Evolutionary conservation across 1,140 invertebrate genomes (phyloP).

Genomic region (Bombus haemorrhoidalis): DNA sequence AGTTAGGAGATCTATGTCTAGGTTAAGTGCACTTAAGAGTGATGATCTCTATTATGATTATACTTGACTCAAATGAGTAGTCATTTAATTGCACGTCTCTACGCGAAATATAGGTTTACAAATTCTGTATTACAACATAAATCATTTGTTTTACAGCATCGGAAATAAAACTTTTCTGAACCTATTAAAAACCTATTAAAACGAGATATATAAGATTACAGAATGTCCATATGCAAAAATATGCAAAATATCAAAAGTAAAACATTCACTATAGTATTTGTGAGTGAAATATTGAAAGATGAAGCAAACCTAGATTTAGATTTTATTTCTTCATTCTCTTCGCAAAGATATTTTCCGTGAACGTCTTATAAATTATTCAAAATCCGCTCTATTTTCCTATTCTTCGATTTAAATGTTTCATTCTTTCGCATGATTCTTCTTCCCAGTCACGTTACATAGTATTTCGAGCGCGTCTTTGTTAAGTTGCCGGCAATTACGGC

Average conservation of each 20-base stretch:
- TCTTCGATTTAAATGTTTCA: not conserved
- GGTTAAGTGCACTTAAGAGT: not conserved
- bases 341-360: not conserved
- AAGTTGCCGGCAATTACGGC: slow-evolving; percentile 10
- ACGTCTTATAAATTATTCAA: not conserved
- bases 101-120: not conserved
- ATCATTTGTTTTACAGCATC: not conserved
- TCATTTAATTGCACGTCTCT: not conserved
- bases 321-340: not conserved
- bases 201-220: no score
- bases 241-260: not conserved
- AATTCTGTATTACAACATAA: not conserved
- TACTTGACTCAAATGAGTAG: not conserved
- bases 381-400: not conserved
- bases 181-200: not conserved
- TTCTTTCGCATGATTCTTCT: not conserved
- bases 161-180: not conserved
- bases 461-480: not conserved
- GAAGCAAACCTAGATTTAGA: not conserved
- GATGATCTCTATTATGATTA: not conserved
- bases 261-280: not conserved
- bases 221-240: not conserved
- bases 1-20: not conserved
- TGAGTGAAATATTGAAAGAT: not conserved
- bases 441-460: not conserved